These are phyloP conservation scores for Meda fulgida DNA, from an alignment of 2,797 vertebrate species.

Conservation along the genomic window DNA sequence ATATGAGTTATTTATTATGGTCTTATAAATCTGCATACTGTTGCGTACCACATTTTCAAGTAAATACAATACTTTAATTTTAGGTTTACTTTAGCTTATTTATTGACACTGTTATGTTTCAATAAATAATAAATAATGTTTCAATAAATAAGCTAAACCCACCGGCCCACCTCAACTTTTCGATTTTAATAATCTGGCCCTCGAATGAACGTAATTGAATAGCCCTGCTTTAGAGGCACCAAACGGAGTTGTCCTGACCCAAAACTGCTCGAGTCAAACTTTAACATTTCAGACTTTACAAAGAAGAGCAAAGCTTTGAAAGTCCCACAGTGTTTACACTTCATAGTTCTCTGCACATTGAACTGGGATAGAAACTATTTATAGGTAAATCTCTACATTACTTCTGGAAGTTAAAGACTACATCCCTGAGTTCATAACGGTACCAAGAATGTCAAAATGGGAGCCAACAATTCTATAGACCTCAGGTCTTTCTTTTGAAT, in stretches of 20 bases:
- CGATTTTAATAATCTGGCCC: too few species aligned
- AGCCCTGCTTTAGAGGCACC: too few species aligned
- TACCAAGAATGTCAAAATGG: not conserved
- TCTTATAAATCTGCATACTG: too few species aligned
- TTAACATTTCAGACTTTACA: not conserved
- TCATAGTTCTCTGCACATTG: conserved; percentile 8
- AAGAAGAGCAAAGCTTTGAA: conserved; percentile 16
- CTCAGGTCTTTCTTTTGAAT: conserved; percentile 67
- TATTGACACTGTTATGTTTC: too few species aligned
- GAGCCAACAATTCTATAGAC: conserved; percentile 34
- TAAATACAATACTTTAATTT: too few species aligned
- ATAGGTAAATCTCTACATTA: conserved; percentile 51
- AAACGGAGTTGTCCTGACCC: not conserved
- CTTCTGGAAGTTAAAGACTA: conserved; percentile 59
- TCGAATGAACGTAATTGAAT: too few species aligned
- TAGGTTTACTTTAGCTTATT: too few species aligned
- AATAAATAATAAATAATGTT: too few species aligned
- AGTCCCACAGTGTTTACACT: conserved; percentile 34
- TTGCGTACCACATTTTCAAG: too few species aligned
- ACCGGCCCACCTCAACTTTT: too few species aligned
- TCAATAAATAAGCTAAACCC: too few species aligned
- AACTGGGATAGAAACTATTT: conserved; percentile 3
- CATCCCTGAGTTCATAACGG: conserved; percentile 74
- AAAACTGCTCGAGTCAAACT: conserved; percentile 22
- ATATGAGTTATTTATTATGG: too few species aligned